Evolutionary conservation across 2,888 invertebrate species (phyloP), one percentile per base, ranked within the genome.

Genomic region (Drosophila lutescens): DNA sequence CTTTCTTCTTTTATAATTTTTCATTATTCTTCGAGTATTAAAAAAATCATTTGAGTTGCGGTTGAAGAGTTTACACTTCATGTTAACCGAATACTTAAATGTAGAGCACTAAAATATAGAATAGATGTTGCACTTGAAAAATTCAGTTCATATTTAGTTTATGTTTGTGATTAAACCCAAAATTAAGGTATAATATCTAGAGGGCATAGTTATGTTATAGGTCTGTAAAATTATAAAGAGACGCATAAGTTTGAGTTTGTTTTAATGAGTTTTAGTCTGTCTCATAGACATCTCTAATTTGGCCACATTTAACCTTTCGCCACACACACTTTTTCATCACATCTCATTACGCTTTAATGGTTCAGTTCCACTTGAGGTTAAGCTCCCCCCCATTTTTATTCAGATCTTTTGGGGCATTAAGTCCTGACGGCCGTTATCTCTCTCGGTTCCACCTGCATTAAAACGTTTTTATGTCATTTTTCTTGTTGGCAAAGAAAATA

Each of bases 391-490:
- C 13, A 13, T 30, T 40, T 7, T 41, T 12, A 9, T 15, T 13
- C 10, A 44, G 44, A 23, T 23, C 44, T 23, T 51, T 55, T 55
- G 30, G 41, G 41, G 23, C 59, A 57, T 60, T 60, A 60, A 56
- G 34, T 26, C 57, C 58, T 43, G 60, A 30, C 58, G 26, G 60
- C 12, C 58, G 32, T 57, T 59, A 59, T 57, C 57, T 59, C 10
- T 30, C 34, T 34, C 34, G 20, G 57, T 60, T 60, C 34, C 59
- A 57, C 58, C 58, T 41, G 60, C 41, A 36, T 60, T 57, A 58
- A 56, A 36, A 60, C 43, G 32, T 43, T 59, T 60, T 60, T 36
- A 60, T 58, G 60, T 23, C 58, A 58, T 46, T 46, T 59, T 38
- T 46, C 30, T 32, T 38, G 32, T 32, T 20, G 12, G 17, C 10